Base-by-base conservation (phyloP, 2,113 vertebrate species). In the Macrotus californicus region DNA sequence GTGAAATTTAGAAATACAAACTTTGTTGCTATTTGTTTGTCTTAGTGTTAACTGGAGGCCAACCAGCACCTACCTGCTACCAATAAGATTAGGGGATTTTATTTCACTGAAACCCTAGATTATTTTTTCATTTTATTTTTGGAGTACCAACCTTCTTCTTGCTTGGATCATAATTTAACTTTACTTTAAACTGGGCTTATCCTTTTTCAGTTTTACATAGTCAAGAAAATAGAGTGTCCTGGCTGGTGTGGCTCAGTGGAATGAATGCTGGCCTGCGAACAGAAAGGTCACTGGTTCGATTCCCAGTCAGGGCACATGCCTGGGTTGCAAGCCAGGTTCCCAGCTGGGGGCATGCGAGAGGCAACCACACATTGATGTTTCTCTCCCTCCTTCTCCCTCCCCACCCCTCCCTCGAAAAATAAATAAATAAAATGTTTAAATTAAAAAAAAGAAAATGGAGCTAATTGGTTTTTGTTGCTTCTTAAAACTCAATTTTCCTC, bases 381-480 rank as follows among this genome's bases (percentile, higher is more conserved):
- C 26, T 18, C 26, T 61, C 59, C 56, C 8, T 61, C 59, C 26
- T 61, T 29, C 11, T 61, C 26, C 10, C 59, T 61, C 59, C 24
- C 59, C 12, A 12, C 11, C 26, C 10, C 59, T 61, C 24, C 29
- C 59, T 61, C 8, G 9, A 61, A 61, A 61, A 61, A 61, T 12
- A 61, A 13, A 61, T 61, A 61, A 61, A 61, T 61, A 29, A 61
- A 61, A 29, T 61, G 24, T 29, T 61, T 61, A 29, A 61, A 61
- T 61, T 2, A 59, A 61, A 61, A 61, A 61, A 56, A 59, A 59
- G 10, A 61, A 61, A 61, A 11, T 5, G 0, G 8, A 61, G 59
- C 34, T 88, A 93, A 95, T 96, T 46, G 18, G 18, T 52, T 96
- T 96, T 92, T 95, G 48, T 90, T 95, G 93, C 67, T 69, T 94